phyloP scores from a whole-genome alignment of 2,888 invertebrate species.

The Oxyscelio sp. region DNA sequence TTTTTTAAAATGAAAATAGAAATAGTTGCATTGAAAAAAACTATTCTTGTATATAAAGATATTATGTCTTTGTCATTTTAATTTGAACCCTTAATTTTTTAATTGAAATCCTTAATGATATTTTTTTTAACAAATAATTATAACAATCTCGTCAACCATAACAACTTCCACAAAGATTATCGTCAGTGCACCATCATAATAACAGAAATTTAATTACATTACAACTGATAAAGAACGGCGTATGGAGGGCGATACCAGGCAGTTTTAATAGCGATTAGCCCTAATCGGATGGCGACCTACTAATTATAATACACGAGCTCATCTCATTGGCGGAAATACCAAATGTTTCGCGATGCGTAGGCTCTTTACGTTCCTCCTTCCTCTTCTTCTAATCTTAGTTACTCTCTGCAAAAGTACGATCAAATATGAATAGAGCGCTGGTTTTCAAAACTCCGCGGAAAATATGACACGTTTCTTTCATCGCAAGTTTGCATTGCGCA shows the following conservation, averaged over 20 bases:
- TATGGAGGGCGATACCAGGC: conserved; percentile 13
- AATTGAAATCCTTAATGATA: too few species aligned
- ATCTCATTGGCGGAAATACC: conserved; percentile 62
- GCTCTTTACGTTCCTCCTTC: conserved; percentile 18
- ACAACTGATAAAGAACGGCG: conserved; percentile 29
- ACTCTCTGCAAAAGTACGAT: conserved; percentile 20
- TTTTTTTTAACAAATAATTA: conserved; percentile 9
- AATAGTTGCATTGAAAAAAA: too few species aligned
- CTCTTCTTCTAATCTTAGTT: conserved; percentile 40
- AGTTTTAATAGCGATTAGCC: conserved; percentile 63
- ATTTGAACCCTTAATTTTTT: too few species aligned
- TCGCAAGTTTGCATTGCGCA: conserved; percentile 9
- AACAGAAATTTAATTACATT: conserved; percentile 39
- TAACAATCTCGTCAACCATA: conserved; percentile 18
- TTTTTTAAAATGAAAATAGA: too few species aligned
- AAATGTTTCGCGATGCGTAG: conserved; percentile 50
- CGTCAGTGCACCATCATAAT: conserved; percentile 15
- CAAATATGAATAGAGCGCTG: conserved; percentile 21
- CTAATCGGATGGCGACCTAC: conserved; percentile 70
- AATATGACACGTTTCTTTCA: conserved; percentile 22
- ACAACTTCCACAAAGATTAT: not conserved
- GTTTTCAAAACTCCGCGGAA: conserved; percentile 41
- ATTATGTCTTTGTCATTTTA: too few species aligned
- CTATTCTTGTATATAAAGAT: too few species aligned
- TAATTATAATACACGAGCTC: conserved; percentile 57